A percentile compares a stretch with the other conserved stretches of the same genome.
These are phyloP conservation scores for Lagorchestes hirsutus DNA, from an alignment of 2,797 vertebrate genomes.

Conservation along the genomic window DNA sequence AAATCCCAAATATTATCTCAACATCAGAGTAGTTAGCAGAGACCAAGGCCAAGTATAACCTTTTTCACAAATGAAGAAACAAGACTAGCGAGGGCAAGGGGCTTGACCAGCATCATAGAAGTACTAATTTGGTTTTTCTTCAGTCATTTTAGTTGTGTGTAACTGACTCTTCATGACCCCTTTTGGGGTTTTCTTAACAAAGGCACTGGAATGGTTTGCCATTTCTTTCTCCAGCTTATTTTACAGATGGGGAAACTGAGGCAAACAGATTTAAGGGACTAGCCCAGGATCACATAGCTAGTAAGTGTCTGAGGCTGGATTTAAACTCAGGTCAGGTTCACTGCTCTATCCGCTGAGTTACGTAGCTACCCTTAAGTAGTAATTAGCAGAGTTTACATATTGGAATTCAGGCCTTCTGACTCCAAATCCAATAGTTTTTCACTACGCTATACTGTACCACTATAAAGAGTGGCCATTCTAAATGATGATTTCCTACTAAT, in stretches of 20 bases:
- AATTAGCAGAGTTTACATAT: not conserved
- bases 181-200: not conserved
- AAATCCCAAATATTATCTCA: not conserved
- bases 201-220: not conserved
- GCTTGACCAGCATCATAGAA: not conserved
- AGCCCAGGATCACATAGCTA: not conserved
- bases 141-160: not conserved
- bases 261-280: not conserved
- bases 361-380: not conserved
- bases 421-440: not conserved
- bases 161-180: not conserved
- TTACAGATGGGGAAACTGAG: not conserved
- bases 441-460: not conserved
- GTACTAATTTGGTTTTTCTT: not conserved
- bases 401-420: not conserved
- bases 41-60: not conserved
- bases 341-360: not conserved
- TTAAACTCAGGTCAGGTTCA: not conserved
- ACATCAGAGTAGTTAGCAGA: too few species aligned
- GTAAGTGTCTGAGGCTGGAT: not conserved
- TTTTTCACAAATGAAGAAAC: not conserved
- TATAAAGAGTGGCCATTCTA: not conserved
- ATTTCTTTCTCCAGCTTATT: not conserved
- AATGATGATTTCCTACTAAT: not conserved
- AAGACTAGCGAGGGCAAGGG: not conserved